Conservation (phyloP, 2,113 vertebrate species). For the Cryptoleucopteryx plumbea region DNA sequence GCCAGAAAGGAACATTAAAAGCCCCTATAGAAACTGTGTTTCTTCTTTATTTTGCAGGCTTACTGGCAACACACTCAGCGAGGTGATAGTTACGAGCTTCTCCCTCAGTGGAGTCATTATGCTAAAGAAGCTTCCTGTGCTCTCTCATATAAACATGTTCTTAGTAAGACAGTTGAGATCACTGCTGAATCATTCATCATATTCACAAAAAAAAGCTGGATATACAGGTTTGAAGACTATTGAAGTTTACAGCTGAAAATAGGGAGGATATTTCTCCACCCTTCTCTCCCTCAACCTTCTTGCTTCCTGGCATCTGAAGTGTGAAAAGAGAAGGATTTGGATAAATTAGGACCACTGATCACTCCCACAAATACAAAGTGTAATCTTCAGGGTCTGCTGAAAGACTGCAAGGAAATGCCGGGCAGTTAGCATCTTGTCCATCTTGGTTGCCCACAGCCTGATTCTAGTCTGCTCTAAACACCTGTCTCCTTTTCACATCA, state of each 20-base stretch:
- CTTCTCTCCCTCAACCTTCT: neutral
- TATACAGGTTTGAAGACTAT: neutral
- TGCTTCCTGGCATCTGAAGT: neutral
- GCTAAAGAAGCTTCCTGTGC: slow-evolving; percentile 35
- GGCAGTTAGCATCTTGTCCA: neutral
- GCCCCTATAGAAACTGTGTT: neutral
- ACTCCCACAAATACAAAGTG: neutral
- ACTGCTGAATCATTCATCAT: slow-evolving; percentile 18
- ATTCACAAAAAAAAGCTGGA: neutral
- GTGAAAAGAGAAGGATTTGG: neutral
- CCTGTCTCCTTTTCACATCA: neutral
- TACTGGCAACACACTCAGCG: neutral
- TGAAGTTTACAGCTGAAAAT: neutral
- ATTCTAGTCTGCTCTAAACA: neutral
- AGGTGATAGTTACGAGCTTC: neutral
- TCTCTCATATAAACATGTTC: slow-evolving; percentile 1
- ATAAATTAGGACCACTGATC: neutral
- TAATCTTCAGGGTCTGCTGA: neutral
- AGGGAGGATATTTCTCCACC: neutral
- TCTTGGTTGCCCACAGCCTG: neutral
- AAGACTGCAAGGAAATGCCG: neutral
- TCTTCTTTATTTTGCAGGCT: slow-evolving; percentile 46
- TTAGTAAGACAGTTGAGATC: neutral
- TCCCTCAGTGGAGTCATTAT: slow-evolving; percentile 43
- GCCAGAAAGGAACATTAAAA: neutral